These are phyloP conservation scores for Rhodeus uyekii DNA, from an alignment of 2,797 vertebrate species.

Conservation along the genomic window DNA sequence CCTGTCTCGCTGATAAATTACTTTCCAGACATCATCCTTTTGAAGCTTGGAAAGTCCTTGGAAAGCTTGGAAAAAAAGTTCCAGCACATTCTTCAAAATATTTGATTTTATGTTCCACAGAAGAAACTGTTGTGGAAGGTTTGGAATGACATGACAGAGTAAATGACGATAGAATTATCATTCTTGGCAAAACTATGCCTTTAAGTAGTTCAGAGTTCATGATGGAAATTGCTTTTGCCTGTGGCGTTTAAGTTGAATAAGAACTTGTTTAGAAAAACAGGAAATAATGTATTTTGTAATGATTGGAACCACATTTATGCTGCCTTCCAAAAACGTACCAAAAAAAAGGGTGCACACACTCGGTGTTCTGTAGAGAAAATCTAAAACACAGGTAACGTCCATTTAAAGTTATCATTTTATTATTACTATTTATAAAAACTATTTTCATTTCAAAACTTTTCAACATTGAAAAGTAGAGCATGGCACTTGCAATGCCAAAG, in stretches of 20 bases:
- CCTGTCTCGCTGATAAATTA: not conserved
- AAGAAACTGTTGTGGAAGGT: not conserved
- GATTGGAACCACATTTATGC: conserved; percentile 66
- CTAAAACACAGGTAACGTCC: not conserved
- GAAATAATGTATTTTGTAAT: conserved; percentile 65
- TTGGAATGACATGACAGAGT: not conserved
- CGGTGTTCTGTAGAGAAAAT: conserved; percentile 9
- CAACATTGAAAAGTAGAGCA: no score
- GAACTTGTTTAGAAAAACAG: conserved; percentile 75
- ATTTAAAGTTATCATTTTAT: not conserved
- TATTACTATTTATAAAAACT: no score
- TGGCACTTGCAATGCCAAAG: no score
- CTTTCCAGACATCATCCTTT: not conserved
- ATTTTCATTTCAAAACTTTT: not conserved
- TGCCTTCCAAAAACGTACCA: not conserved
- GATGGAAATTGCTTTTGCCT: conserved; percentile 62
- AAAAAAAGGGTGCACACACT: conserved; percentile 9
- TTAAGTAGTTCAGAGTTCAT: conserved; percentile 5
- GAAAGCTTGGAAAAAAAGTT: not conserved
- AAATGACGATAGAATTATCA: not conserved
- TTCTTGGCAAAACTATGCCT: not conserved
- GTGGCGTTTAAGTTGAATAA: conserved; percentile 60
- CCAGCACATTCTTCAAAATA: not conserved
- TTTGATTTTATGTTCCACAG: not conserved
- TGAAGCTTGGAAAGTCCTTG: not conserved